Evolutionary conservation across 2,113 vertebrate species (phyloP).

Genomic region (Albula glossodonta): DNA sequence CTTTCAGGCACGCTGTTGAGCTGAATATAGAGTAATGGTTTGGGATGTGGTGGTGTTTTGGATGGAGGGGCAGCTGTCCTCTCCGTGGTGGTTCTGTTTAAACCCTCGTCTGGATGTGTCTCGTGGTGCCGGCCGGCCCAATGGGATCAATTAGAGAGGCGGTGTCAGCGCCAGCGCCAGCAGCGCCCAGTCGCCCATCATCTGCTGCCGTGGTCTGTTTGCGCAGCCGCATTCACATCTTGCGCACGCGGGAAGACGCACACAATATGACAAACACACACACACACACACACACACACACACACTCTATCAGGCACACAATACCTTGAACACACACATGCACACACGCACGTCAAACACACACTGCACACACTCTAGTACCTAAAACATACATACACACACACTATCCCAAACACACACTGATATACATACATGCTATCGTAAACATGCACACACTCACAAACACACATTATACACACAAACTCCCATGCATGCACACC

Average conservation of each 20-base stretch:
- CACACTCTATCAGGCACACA: neutral
- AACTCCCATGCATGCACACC: neutral
- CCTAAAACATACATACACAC: neutral
- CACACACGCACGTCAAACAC: neutral
- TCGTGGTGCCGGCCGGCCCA: conserved; percentile 55
- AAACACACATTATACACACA: neutral
- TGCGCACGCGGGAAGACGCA: neutral
- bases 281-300: neutral
- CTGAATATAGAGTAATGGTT: neutral
- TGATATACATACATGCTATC: too few species aligned
- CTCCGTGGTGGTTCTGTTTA: conserved; percentile 62
- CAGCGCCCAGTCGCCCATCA: conserved; percentile 48
- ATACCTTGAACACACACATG: neutral
- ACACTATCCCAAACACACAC: neutral
- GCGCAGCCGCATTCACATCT: conserved; percentile 30
- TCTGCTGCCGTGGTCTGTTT: conserved; percentile 24
- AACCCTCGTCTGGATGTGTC: conserved; percentile 54
- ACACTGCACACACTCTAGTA: neutral
- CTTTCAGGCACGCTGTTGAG: neutral
- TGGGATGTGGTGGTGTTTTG: conserved; percentile 29
- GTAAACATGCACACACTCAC: neutral
- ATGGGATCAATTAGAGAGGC: conserved; percentile 73
- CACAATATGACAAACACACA: conserved; percentile 13
- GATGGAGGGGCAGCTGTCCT: conserved; percentile 62
- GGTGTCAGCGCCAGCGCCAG: conserved; percentile 50